phyloP scores from a whole-genome alignment of 2,797 vertebrate genomes.

The Notolepis coatsorum region DNA sequence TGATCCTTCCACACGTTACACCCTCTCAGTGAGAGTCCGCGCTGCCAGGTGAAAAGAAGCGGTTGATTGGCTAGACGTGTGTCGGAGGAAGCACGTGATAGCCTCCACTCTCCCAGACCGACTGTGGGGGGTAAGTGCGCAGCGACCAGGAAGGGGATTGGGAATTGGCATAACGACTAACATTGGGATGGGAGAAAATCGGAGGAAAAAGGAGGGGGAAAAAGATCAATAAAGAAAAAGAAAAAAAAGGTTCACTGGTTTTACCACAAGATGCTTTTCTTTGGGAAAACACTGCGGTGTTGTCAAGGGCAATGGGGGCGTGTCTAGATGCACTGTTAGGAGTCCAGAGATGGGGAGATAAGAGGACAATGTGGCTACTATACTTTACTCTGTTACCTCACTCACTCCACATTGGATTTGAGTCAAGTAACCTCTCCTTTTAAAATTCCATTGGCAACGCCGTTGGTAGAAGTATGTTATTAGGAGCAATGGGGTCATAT shows the following conservation, averaged over 20 bases:
- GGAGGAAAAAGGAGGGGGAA: background rate
- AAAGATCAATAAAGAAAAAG: background rate
- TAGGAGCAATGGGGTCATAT: too few relatives aligned
- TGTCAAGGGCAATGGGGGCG: background rate
- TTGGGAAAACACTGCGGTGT: background rate
- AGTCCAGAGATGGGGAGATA: slow-evolving; percentile 36
- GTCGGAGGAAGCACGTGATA: too few relatives aligned
- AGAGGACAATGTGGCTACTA: slow-evolving; percentile 56
- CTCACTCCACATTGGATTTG: slow-evolving; percentile 8
- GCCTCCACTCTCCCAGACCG: too few relatives aligned
- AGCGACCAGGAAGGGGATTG: too few relatives aligned
- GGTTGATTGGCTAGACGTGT: too few relatives aligned
- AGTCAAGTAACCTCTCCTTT: slow-evolving; percentile 7
- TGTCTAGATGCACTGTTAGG: slow-evolving; percentile 13
- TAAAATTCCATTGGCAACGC: background rate
- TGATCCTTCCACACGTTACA: too few relatives aligned
- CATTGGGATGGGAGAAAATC: too few relatives aligned
- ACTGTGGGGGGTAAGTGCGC: too few relatives aligned
- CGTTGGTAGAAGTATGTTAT: too few relatives aligned
- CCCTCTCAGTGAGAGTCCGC: too few relatives aligned
- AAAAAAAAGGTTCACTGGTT: background rate
- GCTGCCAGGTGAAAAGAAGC: too few relatives aligned
- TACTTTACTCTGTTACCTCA: slow-evolving; percentile 39
- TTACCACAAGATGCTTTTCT: background rate
- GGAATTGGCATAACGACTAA: too few relatives aligned